Evolutionary conservation across 2,888 invertebrate genomes (phyloP).

Genomic region (Empis livida): DNA sequence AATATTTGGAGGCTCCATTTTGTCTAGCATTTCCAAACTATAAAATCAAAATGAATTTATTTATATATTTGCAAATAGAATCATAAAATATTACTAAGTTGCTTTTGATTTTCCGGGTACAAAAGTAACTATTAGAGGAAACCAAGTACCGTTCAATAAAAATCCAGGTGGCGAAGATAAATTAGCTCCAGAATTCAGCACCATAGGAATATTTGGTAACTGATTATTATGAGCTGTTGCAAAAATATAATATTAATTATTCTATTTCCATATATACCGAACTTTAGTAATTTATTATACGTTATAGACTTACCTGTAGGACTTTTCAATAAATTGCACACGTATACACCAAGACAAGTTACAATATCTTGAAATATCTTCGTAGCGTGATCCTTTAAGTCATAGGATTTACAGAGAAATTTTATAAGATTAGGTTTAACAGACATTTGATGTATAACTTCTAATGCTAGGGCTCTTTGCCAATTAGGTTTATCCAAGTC

Average conservation of each 20-base stretch:
- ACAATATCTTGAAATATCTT: conserved; percentile 93
- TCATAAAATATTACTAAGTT: conserved; percentile 60
- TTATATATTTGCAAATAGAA: not conserved
- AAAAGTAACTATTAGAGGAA: conserved; percentile 76
- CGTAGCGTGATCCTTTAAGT: conserved; percentile 85
- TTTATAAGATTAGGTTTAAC: conserved; percentile 73
- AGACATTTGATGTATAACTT: conserved; percentile 90
- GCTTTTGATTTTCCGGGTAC: conserved; percentile 77
- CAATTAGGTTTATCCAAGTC: conserved; percentile 94
- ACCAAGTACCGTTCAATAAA: conserved; percentile 83
- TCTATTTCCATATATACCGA: no score
- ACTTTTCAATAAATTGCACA: conserved; percentile 26
- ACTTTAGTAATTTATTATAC: no score
- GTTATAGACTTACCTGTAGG: no score
- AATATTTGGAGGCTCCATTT: conserved; percentile 82
- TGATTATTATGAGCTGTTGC: not conserved
- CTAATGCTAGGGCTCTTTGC: conserved; percentile 90
- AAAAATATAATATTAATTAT: no score
- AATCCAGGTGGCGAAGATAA: conserved; percentile 83
- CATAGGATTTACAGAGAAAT: conserved; percentile 90
- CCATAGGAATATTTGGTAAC: not conserved
- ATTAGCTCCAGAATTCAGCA: conserved; percentile 15
- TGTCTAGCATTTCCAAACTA: conserved; percentile 92
- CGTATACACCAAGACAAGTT: conserved; percentile 83
- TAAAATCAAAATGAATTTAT: no score